Evolutionary conservation across 2,797 vertebrate genomes (phyloP), one percentile per base, ranked within the genome.

Genomic region (Catostomus latipinnis): DNA sequence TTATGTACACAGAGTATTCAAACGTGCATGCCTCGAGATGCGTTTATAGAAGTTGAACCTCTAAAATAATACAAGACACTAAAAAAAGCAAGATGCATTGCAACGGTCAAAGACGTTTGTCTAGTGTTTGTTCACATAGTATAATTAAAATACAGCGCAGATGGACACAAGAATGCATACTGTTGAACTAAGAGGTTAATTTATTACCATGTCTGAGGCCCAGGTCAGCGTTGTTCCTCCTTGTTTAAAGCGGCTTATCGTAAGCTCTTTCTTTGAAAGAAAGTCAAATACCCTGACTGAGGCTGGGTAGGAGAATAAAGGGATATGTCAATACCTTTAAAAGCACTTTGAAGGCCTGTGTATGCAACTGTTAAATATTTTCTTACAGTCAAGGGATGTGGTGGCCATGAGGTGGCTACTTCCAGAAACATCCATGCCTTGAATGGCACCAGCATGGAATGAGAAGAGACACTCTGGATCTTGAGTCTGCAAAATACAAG

Each of bases 201-300:
- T 69, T 34, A 72, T 82, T 43, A 94, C 94, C 68, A 48, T 46
- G 52, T 78, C 45, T 22, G 93, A 92, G 71, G 95, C 96, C 98
- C 98, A 99, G 6, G 53, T 80, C 57, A 99, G 82, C 1, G 94
- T 83, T 1, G 96, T 98, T 86, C 97, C 98, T 69, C 96, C 96
- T 89, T 95, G 94, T 76, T 90, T 96, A 89, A 96, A 98, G 71
- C 89, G 93, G 71, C 89, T 93, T 68, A 84, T 82, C 45, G 90
- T 86, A 86, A 98, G 76, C 56, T 94, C 93, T 53, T 22, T 89
- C 83, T 96, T 95, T 50, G 92, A 89, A 84, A 95, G 78, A 82
- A 97, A 96, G 89, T 99, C 97, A 92, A 95, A 98, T 78, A 99
- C 88, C 86, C 92, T 93, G 54, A 99, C 87, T n/a, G 94, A 92